These are phyloP conservation scores for Chironomus riparius DNA, from an alignment of 2,888 invertebrate species.

Conservation along the genomic window DNA sequence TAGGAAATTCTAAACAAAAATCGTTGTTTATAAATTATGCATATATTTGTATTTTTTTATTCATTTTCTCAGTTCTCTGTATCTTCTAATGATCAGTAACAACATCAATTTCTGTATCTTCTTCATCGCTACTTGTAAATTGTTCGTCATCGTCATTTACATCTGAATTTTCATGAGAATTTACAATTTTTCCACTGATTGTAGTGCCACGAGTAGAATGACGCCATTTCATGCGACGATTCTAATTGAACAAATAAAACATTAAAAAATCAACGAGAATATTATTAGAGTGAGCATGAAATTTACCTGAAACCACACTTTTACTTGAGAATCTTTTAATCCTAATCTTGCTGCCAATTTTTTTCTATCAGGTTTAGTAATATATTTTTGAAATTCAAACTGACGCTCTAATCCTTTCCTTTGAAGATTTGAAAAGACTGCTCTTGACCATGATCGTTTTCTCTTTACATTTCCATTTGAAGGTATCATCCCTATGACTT, in stretches of 20 bases:
- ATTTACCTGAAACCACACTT: constrained; percentile 83
- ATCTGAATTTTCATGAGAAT: constrained; percentile 15
- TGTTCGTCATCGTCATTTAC: constrained; percentile 21
- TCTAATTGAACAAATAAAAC: background rate
- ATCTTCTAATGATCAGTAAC: constrained; percentile 29
- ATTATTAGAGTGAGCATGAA: constrained; percentile 34
- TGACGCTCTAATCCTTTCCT: constrained; percentile 81
- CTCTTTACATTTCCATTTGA: constrained; percentile 47
- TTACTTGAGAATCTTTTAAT: constrained; percentile 89
- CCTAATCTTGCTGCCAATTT: constrained; percentile 86
- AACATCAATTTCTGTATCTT: constrained; percentile 31
- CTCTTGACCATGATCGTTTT: constrained; percentile 89
- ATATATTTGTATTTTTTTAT: background rate
- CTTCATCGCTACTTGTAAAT: constrained; percentile 28
- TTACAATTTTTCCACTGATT: background rate
- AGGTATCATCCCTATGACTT: background rate
- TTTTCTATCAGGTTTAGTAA: constrained; percentile 87
- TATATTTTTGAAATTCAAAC: constrained; percentile 91
- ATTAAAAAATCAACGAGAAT: constrained; percentile 31
- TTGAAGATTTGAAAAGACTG: constrained; percentile 89
- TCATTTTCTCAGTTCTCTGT: background rate
- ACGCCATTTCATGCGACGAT: constrained; percentile 78
- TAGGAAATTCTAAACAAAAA: background rate
- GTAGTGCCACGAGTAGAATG: constrained; percentile 48
- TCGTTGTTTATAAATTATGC: background rate